Evolutionary conservation across 2,113 vertebrate genomes (phyloP), one percentile per base, ranked within the genome.

Genomic region (Lepisosteus osseus): DNA sequence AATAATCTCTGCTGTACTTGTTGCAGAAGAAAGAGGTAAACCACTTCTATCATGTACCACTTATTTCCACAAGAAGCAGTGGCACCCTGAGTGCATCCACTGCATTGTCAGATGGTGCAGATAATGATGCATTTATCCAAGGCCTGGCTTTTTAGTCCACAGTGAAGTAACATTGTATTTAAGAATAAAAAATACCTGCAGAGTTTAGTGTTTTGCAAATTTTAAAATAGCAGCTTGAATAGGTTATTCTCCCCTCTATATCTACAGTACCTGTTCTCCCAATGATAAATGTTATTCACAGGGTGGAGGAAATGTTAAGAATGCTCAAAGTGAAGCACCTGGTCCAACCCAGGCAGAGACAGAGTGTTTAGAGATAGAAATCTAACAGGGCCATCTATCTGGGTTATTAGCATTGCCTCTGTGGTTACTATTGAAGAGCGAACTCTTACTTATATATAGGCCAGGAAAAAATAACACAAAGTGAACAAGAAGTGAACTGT

Each of bases 381-480:
- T 88, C 83, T 90, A 92, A 83, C 91, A 90, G 88, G 80, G 77
- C 91, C 88, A 92, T 93, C 88, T 91, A 91, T 93, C 90, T 91
- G 88, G 89, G 90, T 92, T 91, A 93, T 92, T 90, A 91, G 86
- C 87, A 84, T 82, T 75, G 73, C 86, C 87, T 88, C 90, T 89
- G 82, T 83, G 88, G 89, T 86, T 88, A 83, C 79, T 78, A 83
- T 84, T 81, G 83, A 83, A 86, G 86, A 86, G 81, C 88, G 84
- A 77, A 78, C 57, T n/a, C 83, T 84, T 78, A 79, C 83, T 81
- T 86, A 91, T 90, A 93, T 91, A 85, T 93, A 91, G 91, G 91
- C 87, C 91, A 92, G 79, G 79, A 78, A 80, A 84, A 90, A 87
- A 88, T 83, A 84, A 85, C 81, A 74, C 76, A 65, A 68, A 51